These are phyloP conservation scores for Temnothorax ravouxi DNA, from an alignment of 2,888 invertebrate genomes.

Conservation along the genomic window DNA sequence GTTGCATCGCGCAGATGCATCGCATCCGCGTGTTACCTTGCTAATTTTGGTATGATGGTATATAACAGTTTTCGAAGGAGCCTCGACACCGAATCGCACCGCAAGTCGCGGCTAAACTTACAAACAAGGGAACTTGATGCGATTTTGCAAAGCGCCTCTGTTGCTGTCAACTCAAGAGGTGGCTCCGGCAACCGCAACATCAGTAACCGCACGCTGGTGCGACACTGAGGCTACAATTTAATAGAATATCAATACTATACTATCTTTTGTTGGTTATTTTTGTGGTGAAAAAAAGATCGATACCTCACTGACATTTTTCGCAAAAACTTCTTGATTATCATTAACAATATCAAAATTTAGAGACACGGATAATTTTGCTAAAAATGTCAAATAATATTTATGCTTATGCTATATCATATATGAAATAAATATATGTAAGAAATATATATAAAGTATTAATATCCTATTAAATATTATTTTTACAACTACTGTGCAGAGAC, in stretches of 20 bases:
- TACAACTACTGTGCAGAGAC: not conserved
- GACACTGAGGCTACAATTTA: not conserved
- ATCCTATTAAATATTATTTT: not conserved
- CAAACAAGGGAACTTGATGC: conserved; percentile 51
- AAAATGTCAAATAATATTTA: not conserved
- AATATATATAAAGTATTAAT: not conserved
- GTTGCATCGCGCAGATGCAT: not conserved
- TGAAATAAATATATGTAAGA: not conserved
- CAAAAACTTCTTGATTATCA: not conserved
- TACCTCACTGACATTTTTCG: not conserved
- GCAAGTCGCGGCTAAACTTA: conserved; percentile 15
- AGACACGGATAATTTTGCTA: not conserved
- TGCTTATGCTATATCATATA: not conserved
- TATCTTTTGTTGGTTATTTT: not conserved
- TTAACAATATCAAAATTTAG: not conserved
- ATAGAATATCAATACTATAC: not conserved
- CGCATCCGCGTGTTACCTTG: not conserved
- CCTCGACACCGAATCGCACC: conserved; percentile 35
- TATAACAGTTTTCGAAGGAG: conserved; percentile 32
- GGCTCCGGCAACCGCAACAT: conserved; percentile 19
- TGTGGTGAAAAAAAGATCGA: not conserved
- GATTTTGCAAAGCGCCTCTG: conserved; percentile 55
- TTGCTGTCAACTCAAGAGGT: conserved; percentile 25
- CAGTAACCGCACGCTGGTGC: not conserved
- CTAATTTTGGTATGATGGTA: conserved; percentile 4